These are phyloP conservation scores for Brachyptera risi DNA, from an alignment of 2,888 invertebrate species.

Conservation along the genomic window DNA sequence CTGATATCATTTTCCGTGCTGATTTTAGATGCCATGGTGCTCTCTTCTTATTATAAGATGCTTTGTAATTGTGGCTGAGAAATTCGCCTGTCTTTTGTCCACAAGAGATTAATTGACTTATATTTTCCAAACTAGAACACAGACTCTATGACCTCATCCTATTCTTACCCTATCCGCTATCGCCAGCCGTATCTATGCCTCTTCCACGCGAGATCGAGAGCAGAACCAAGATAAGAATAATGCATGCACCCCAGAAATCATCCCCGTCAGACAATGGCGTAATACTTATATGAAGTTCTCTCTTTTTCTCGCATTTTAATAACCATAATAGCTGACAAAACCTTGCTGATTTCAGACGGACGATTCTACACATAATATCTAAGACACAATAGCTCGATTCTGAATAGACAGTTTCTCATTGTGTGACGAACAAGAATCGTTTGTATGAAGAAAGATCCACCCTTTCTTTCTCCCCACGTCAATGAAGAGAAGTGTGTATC, in stretches of 20 bases:
- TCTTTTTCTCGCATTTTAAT: conserved; percentile 32
- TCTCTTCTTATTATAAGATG: not conserved
- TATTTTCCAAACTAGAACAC: conserved; percentile 32
- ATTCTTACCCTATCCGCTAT: not conserved
- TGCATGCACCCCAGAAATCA: conserved; percentile 2
- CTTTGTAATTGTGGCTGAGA: conserved; percentile 13
- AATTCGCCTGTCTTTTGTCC: conserved; percentile 25
- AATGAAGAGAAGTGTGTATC: conserved; percentile 2
- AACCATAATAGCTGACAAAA: conserved; percentile 35
- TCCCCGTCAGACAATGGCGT: conserved; percentile 30
- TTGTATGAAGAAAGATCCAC: conserved; percentile 8
- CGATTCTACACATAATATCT: conserved; percentile 20
- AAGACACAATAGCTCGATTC: conserved; percentile 30
- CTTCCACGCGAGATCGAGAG: conserved; percentile 29
- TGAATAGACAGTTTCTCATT: conserved; percentile 32
- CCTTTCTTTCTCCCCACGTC: not conserved
- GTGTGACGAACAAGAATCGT: conserved; percentile 29
- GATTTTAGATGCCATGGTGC: conserved; percentile 3
- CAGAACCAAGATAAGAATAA: conserved; percentile 10
- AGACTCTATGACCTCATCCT: conserved; percentile 23
- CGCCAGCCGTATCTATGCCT: conserved; percentile 23
- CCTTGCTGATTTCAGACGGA: conserved; percentile 31
- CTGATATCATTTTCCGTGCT: conserved; percentile 30
- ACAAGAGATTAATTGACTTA: conserved; percentile 29
- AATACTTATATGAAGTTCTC: too few relatives aligned